A percentile compares a stretch with the other conserved stretches of the same genome.
Evolutionary conservation across 2,888 invertebrate species (phyloP).

Genomic region (Cephus pulcher): DNA sequence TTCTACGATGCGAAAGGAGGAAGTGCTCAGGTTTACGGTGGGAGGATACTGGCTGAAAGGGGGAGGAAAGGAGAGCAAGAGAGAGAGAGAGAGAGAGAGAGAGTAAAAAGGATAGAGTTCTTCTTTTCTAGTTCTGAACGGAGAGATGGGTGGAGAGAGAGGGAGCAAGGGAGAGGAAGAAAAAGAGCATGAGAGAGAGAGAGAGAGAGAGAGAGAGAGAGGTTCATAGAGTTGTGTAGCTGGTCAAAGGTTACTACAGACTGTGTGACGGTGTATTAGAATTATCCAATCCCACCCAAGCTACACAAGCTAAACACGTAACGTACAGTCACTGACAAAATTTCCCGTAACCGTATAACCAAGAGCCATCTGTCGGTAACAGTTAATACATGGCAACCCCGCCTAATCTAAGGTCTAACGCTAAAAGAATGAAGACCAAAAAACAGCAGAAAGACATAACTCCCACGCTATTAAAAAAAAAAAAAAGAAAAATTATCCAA

Average conservation of each 20-base stretch:
- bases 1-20: constrained; percentile 4
- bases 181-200: constrained; percentile 16
- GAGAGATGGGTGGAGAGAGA: constrained; percentile 13
- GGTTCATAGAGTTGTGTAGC: constrained; percentile 38
- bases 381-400: no score
- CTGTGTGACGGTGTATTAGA: constrained; percentile 50
- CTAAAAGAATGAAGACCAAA: no score
- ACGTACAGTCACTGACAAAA: constrained; percentile 41
- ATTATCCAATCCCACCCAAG: constrained; percentile 48
- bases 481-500: not conserved
- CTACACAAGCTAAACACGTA: constrained; percentile 37
- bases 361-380: no score
- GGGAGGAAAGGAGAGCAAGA: constrained; percentile 16
- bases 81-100: constrained; percentile 25
- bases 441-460: rapidly evolving
- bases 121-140: no score
- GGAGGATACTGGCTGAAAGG: not conserved
- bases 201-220: constrained; percentile 19
- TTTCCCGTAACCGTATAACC: constrained; percentile 4
- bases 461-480: not conserved
- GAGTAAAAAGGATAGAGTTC: constrained; percentile 13
- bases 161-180: constrained; percentile 17
- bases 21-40: constrained; percentile 7
- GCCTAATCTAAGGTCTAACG: no score
- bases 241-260: constrained; percentile 52